Evolutionary conservation across 2,888 invertebrate species (phyloP), one percentile per base, ranked within the genome.

Genomic region (Mesorhabditis spiculigera): DNA sequence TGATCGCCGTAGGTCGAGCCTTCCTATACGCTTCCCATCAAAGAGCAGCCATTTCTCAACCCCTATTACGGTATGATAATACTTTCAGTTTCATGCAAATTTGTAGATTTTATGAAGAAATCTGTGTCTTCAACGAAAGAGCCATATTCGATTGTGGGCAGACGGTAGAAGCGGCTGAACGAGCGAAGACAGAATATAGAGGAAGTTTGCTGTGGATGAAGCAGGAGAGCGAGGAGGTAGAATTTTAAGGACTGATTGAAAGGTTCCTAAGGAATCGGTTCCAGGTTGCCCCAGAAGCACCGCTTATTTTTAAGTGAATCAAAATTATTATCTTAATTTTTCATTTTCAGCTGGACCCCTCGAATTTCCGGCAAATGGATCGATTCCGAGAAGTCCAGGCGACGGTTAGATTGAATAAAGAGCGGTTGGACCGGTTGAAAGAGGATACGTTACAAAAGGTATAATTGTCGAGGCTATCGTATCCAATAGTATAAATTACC

Each of bases 61-160:
- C 75, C 0, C 10, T 75, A 5, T 68, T 75, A 61, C 71, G 74
- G 74, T 74, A 58, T 1, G 28, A 28, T 28, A 28, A 28, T 28
- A 28, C 28, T 28, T 28, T 28, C 28, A 28, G 28, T 28, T 28
- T 28, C 28, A 13, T 6, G 5, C 28, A 28, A n/a, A 10, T 8
- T 50, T 73, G 16, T 67, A 78, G 78, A 78, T 90, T 98, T 73
- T 93, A 95, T 87, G 87, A 88, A 82, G 90, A 90, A 81, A 93
- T 98, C n/a, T 96, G 97, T 87, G 96, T 97, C 13, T 99, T 97
- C 88, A 90, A 94, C 81, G 92, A 92, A 77, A 91, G 95, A 73
- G 98, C 97, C 0, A 93, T 99, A 5, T 91, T 92, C 68, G 98
- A 98, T 87, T 96, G 95, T 71, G 89, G 93, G 68, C 90, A 90